phyloP scores from a whole-genome alignment of 2,888 invertebrate genomes.

The Nineta flava region DNA sequence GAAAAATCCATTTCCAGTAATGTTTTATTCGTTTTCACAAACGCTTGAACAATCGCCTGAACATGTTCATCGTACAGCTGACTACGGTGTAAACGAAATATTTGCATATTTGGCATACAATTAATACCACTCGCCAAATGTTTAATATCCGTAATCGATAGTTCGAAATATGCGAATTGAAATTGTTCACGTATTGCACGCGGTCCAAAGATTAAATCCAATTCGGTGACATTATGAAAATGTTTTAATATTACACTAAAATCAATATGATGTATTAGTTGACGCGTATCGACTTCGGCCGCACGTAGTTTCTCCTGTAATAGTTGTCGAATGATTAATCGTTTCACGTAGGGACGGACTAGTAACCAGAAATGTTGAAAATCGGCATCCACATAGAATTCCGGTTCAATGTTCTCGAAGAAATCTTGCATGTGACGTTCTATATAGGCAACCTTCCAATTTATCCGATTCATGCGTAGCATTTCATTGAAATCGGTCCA shows the following conservation, averaged over 20 bases:
- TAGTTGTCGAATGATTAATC: constrained; percentile 33
- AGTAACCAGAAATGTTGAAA: constrained; percentile 22
- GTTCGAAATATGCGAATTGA: constrained; percentile 40
- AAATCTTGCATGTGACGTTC: constrained; percentile 24
- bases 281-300: constrained; percentile 24
- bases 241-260: constrained; percentile 34
- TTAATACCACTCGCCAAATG: constrained; percentile 36
- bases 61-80: constrained; percentile 40
- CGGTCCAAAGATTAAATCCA: constrained; percentile 28
- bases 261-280: constrained; percentile 38
- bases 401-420: constrained; percentile 24
- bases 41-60: constrained; percentile 37
- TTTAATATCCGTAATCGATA: constrained; percentile 39
- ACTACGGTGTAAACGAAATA: constrained; percentile 41
- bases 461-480: constrained; percentile 18
- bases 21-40: constrained; percentile 29
- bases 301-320: constrained; percentile 35
- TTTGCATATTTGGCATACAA: constrained; percentile 29
- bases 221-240: constrained; percentile 36
- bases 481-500: constrained; percentile 19
- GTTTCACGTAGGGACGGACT: constrained; percentile 35
- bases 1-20: constrained; percentile 46
- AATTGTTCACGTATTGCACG: constrained; percentile 36
- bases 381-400: constrained; percentile 24
- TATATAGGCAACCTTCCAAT: constrained; percentile 26